Percentiles rank a stretch among this genome's conserved stretches.
phyloP scores from a whole-genome alignment of 2,888 invertebrate species.

The Pristionchus mayeri region DNA sequence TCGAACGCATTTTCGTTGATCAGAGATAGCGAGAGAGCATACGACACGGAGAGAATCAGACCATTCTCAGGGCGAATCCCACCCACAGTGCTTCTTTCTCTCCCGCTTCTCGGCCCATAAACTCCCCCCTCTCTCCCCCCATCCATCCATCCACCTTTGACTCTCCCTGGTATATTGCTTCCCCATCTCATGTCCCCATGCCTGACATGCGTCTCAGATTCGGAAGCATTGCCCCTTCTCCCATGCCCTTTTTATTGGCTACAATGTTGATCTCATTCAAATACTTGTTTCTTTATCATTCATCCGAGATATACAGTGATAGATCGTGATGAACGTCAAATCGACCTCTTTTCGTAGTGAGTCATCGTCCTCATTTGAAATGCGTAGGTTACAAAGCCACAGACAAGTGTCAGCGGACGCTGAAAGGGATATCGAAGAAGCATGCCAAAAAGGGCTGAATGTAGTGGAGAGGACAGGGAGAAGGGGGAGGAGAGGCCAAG shows the following conservation, averaged over 20 bases:
- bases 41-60: neutral
- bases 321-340: neutral
- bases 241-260: neutral
- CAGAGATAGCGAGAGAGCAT: neutral
- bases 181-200: neutral
- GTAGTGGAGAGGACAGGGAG: neutral
- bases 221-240: neutral
- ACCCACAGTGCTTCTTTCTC: neutral
- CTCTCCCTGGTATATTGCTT: neutral
- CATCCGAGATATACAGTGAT: neutral
- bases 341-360: too few relatives aligned
- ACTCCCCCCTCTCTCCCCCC: neutral
- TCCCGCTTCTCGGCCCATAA: constrained; percentile 31
- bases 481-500: neutral
- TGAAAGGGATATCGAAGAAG: neutral
- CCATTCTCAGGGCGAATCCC: neutral
- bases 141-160: constrained; percentile 11
- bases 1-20: neutral
- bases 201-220: neutral
- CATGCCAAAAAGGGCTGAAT: neutral
- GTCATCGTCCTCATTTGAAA: neutral
- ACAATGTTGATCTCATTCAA: too few relatives aligned
- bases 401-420: neutral
- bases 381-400: neutral
- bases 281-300: neutral